Evolutionary conservation across 2,797 vertebrate genomes (phyloP).

Genomic region (Brachyrhaphis roseni): DNA sequence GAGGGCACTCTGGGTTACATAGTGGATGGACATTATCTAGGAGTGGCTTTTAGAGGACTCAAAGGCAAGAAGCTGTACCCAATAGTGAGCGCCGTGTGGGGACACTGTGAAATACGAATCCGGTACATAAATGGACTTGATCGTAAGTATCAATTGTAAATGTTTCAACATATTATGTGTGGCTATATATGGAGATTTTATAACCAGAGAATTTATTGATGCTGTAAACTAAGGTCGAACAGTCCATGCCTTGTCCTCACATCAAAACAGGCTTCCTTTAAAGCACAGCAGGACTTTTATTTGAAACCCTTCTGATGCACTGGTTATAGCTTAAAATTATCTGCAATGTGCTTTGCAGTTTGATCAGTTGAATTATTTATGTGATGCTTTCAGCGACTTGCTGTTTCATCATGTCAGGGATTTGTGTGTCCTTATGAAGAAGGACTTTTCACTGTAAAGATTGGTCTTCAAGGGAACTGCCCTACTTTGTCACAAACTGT

Average conservation of each 20-base stretch:
- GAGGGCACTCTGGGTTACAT: slow-evolving; percentile 97
- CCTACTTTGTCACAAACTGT: background rate
- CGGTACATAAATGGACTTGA: slow-evolving; percentile 99
- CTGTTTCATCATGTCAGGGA: background rate
- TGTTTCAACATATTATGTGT: slow-evolving; percentile 1
- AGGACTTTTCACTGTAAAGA: background rate
- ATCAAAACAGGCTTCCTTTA: slow-evolving; percentile 13
- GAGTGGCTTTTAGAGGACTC: slow-evolving; percentile 94
- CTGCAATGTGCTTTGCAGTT: slow-evolving; percentile 1
- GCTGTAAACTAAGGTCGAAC: background rate
- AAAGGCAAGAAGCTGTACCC: slow-evolving; percentile 97
- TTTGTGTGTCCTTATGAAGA: background rate
- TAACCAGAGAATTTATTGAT: slow-evolving; percentile 38
- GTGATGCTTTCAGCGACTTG: background rate
- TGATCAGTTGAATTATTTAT: slow-evolving; percentile 23
- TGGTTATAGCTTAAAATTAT: slow-evolving; percentile 19
- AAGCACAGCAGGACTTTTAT: slow-evolving; percentile 20
- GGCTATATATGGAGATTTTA: background rate
- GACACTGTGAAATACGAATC: slow-evolving; percentile 98
- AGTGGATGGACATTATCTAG: slow-evolving; percentile 97
- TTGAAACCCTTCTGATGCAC: background rate
- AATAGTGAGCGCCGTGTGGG: slow-evolving; percentile 98
- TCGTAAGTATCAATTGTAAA: slow-evolving; percentile 87
- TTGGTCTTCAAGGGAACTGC: background rate
- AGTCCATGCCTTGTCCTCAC: slow-evolving; percentile 13